A percentile compares a stretch with the other conserved stretches of the same genome.
Conservation (phyloP, 2,888 invertebrate genomes). For the Cylindroiulus punctatus region DNA sequence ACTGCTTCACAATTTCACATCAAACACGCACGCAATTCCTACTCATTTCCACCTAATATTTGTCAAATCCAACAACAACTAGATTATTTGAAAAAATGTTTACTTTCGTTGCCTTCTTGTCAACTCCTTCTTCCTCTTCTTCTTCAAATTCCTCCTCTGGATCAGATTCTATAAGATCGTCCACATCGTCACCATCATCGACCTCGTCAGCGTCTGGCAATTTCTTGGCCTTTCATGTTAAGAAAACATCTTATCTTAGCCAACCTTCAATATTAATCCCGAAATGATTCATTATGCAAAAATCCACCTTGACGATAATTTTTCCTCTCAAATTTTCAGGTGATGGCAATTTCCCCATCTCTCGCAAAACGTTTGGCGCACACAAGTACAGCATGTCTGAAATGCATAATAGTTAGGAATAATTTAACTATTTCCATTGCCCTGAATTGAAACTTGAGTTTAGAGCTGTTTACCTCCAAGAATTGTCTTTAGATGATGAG, state of each 20-base stretch:
- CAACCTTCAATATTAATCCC: not conserved
- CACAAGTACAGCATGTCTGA: conserved; percentile 64
- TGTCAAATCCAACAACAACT: too few species aligned
- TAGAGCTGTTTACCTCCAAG: conserved; percentile 65
- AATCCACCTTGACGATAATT: conserved; percentile 68
- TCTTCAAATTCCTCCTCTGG: conserved; percentile 61
- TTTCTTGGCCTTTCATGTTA: conserved; percentile 54
- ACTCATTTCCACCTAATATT: too few species aligned
- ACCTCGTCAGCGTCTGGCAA: conserved; percentile 52
- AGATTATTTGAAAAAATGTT: not conserved
- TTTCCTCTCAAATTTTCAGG: conserved; percentile 68
- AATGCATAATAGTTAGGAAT: conserved; percentile 53
- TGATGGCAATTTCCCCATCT: conserved; percentile 66
- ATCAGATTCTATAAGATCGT: conserved; percentile 60
- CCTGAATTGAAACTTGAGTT: not conserved
- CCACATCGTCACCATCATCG: conserved; percentile 58
- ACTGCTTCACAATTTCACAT: too few species aligned
- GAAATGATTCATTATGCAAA: not conserved
- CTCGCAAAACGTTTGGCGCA: conserved; percentile 65
- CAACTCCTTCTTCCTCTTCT: conserved; percentile 39
- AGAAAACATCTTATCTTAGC: not conserved
- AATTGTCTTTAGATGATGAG: conserved; percentile 66
- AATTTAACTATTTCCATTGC: conserved; percentile 1
- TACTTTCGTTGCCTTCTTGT: not conserved
- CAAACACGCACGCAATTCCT: too few species aligned